phyloP scores from a whole-genome alignment of 2,113 vertebrate genomes.

The Harpagus bidentatus region DNA sequence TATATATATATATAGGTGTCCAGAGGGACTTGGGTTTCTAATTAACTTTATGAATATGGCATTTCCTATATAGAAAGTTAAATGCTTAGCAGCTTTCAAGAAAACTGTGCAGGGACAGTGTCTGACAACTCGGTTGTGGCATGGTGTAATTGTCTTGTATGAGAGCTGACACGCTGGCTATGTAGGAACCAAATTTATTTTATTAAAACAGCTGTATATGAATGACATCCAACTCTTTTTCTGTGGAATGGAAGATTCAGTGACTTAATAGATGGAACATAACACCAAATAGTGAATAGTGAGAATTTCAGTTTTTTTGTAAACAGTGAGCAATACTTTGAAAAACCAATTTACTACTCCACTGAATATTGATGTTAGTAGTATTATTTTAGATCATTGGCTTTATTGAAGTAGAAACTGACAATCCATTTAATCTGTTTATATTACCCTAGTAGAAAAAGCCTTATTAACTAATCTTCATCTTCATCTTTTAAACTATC shows the following conservation, averaged over 20 bases:
- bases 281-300: not conserved
- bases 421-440: not conserved
- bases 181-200: not conserved
- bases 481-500: not conserved
- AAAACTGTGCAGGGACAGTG: not conserved
- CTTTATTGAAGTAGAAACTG: not conserved
- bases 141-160: not conserved
- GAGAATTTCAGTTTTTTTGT: not conserved
- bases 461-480: not conserved
- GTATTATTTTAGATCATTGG: not conserved
- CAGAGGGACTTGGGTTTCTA: not conserved
- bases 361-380: not conserved
- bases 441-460: not conserved
- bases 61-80: not conserved
- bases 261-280: not conserved
- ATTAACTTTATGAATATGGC: not conserved
- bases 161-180: rapidly evolving
- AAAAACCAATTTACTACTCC: not conserved
- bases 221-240: not conserved
- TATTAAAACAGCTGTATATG: not conserved
- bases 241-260: not conserved
- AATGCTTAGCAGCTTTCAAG: not conserved
- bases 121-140: not conserved
- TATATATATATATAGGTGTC: not conserved
- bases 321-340: not conserved